Evolutionary conservation across 2,113 vertebrate species (phyloP).

Genomic region (Nothocercus nigrocapillus): DNA sequence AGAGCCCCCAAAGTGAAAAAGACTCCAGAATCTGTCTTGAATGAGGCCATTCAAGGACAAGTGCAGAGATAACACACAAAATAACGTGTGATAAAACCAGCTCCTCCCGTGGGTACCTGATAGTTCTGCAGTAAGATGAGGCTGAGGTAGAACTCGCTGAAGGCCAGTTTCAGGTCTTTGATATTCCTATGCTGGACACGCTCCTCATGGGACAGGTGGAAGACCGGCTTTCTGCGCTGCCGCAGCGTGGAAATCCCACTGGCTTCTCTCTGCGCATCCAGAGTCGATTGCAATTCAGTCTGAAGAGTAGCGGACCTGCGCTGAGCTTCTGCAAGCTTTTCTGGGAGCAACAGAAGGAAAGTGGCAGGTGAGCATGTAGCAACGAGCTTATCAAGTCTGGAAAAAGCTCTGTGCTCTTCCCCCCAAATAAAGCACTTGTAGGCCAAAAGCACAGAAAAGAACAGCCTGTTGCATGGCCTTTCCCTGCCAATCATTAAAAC

Average conservation of each 20-base stretch:
- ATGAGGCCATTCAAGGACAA: background rate
- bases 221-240: constrained; percentile 90
- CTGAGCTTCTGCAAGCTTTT: constrained; percentile 97
- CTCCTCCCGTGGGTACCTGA: constrained; percentile 79
- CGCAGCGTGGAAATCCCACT: constrained; percentile 82
- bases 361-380: background rate
- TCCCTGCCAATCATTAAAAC: accelerated
- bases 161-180: constrained; percentile 97
- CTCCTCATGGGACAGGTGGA: constrained; percentile 95
- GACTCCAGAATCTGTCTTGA: accelerated
- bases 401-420: accelerated
- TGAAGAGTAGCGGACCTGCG: constrained; percentile 93
- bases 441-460: background rate
- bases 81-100: background rate
- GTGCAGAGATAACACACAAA: accelerated
- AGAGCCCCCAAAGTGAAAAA: background rate
- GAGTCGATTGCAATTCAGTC: constrained; percentile 93
- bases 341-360: constrained; percentile 65
- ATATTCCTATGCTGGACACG: constrained; percentile 96
- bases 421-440: accelerated
- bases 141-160: constrained; percentile 99
- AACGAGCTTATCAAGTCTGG: background rate
- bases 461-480: accelerated
- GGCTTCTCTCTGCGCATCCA: constrained; percentile 94
- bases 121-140: constrained; percentile 99